A percentile compares a stretch with the other conserved stretches of the same genome.
Evolutionary conservation across 2,113 vertebrate species (phyloP).

Genomic region (Thermophis baileyi): DNA sequence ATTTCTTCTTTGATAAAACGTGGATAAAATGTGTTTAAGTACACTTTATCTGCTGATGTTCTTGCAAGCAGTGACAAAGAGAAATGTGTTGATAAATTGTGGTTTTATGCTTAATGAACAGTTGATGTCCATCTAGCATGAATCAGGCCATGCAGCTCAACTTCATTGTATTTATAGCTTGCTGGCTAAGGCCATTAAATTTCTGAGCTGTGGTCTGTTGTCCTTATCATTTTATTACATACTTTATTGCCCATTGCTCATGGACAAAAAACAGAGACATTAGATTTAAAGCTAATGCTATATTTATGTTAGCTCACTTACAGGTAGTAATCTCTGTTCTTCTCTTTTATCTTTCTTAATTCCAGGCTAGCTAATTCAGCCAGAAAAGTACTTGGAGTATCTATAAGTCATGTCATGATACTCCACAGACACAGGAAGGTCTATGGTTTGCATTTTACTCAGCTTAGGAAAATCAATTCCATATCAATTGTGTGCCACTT

Average conservation of each 20-base stretch:
- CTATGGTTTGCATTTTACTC: not conserved
- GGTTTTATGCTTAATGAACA: not conserved
- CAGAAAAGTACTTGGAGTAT: not conserved
- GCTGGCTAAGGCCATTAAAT: not conserved
- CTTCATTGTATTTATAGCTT: conserved; percentile 4
- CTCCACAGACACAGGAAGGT: not conserved
- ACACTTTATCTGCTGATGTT: not conserved
- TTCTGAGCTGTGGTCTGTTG: not conserved
- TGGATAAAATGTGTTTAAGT: not conserved
- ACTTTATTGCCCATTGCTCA: not conserved
- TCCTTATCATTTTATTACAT: not conserved
- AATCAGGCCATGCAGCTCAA: not conserved
- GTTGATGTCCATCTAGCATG: not conserved
- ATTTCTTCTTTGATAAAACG: not conserved
- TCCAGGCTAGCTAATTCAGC: conserved; percentile 2
- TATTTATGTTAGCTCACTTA: not conserved
- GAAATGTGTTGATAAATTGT: not conserved
- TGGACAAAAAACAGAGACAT: not conserved
- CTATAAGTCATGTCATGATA: conserved; percentile 1
- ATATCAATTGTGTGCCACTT: not conserved
- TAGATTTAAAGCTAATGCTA: not conserved
- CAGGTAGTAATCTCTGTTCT: not conserved
- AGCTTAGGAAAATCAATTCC: not conserved
- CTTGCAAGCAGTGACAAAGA: not conserved
- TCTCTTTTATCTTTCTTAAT: conserved; percentile 12